Conservation (phyloP, 2,888 invertebrate species). For the Pristionchus fissidentatus region DNA sequence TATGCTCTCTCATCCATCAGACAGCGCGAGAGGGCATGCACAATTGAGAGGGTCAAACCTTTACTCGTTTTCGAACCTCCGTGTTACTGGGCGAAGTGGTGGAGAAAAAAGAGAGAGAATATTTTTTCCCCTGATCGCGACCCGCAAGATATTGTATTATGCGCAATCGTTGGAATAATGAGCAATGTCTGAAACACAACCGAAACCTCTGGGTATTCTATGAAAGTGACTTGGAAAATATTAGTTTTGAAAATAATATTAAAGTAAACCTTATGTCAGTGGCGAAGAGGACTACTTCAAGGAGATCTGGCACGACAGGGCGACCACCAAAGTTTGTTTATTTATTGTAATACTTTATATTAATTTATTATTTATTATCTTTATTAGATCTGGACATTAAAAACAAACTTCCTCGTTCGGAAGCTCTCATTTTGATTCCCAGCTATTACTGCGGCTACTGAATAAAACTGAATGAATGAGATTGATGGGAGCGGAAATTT, state of each 20-base stretch:
- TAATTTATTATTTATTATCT: not conserved
- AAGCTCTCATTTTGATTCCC: not conserved
- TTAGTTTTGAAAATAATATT: no score
- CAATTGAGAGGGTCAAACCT: no score
- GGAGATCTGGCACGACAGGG: constrained; percentile 60
- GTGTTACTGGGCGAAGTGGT: no score
- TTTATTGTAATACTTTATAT: not conserved
- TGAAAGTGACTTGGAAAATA: no score
- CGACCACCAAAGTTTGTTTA: not conserved
- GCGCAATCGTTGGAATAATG: not conserved
- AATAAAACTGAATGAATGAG: no score
- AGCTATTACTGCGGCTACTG: no score
- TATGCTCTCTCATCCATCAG: no score
- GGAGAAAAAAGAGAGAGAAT: no score
- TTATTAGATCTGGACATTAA: not conserved
- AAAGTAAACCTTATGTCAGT: no score
- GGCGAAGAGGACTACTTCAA: constrained; percentile 59
- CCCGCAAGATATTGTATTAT: not conserved
- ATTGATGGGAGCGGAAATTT: not conserved
- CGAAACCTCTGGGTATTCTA: not conserved
- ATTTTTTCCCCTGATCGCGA: not conserved
- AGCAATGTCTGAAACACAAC: not conserved
- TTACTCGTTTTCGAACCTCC: no score
- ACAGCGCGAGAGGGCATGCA: no score
- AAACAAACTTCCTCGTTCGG: not conserved